Conservation (phyloP, 1,140 invertebrate genomes). For the Episyrphus balteatus region DNA sequence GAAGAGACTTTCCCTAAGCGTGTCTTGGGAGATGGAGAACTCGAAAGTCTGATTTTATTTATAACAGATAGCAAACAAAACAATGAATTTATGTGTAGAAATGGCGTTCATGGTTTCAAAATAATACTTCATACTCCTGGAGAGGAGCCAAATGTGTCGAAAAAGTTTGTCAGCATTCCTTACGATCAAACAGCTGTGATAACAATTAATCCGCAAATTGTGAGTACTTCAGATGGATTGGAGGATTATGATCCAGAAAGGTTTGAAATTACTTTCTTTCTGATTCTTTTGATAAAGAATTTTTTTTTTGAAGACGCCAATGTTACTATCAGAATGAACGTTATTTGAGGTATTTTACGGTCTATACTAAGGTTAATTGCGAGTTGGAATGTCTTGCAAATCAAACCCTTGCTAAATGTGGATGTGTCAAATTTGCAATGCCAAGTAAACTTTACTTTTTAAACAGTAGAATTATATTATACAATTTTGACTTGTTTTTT, state of each 20-base stretch:
- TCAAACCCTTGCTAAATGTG: constrained; percentile 34
- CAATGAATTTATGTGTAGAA: constrained; percentile 53
- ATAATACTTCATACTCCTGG: constrained; percentile 46
- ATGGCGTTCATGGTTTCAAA: constrained; percentile 60
- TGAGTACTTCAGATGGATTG: constrained; percentile 44
- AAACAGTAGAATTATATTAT: no score
- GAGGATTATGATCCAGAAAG: constrained; percentile 39
- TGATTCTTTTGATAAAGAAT: no score
- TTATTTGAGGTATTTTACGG: constrained; percentile 33
- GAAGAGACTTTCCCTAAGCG: constrained; percentile 45
- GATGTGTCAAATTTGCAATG: constrained; percentile 52
- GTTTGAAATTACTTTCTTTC: constrained; percentile 3
- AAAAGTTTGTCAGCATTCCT: constrained; percentile 44
- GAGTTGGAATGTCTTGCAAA: constrained; percentile 53
- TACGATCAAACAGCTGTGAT: constrained; percentile 44
- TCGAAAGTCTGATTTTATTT: constrained; percentile 47
- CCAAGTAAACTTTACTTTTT: constrained; percentile 41
- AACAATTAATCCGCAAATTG: constrained; percentile 46
- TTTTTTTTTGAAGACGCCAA: constrained; percentile 38
- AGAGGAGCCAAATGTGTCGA: constrained; percentile 43
- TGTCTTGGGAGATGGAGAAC: constrained; percentile 46
- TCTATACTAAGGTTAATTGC: constrained; percentile 43
- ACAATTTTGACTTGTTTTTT: no score
- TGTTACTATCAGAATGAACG: constrained; percentile 48
- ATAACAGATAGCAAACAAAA: constrained; percentile 44